phyloP scores from a whole-genome alignment of 2,113 vertebrate genomes.

The Salminus brasiliensis region DNA sequence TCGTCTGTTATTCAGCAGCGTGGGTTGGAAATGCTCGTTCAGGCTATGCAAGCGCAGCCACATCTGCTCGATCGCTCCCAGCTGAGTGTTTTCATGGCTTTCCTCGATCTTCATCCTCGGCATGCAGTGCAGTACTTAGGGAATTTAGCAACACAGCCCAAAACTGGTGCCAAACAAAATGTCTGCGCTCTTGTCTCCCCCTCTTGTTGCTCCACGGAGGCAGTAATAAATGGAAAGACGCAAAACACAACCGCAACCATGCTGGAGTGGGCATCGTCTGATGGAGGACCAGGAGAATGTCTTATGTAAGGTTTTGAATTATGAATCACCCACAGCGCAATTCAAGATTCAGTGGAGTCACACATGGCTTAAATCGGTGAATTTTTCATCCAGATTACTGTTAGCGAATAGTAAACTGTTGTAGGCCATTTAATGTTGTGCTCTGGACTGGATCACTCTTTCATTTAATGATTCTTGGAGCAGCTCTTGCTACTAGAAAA shows the following conservation, averaged over 20 bases:
- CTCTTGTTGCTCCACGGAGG: neutral
- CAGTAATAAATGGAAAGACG: neutral
- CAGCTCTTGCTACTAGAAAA: neutral
- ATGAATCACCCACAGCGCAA: neutral
- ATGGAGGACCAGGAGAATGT: neutral
- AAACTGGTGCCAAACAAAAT: slow-evolving; percentile 38
- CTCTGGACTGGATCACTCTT: neutral
- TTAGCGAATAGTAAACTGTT: neutral
- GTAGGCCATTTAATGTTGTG: neutral
- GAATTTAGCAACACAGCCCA: slow-evolving; percentile 28
- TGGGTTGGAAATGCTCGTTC: slow-evolving; percentile 37
- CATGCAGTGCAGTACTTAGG: slow-evolving; percentile 1
- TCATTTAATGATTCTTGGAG: neutral
- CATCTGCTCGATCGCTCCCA: slow-evolving; percentile 60
- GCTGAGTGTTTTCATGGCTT: slow-evolving; percentile 39
- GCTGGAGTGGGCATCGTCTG: neutral
- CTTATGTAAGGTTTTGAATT: neutral
- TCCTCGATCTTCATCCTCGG: slow-evolving; percentile 20
- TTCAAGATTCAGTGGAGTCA: neutral
- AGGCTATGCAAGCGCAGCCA: neutral
- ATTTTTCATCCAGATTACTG: neutral
- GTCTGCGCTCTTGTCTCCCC: neutral
- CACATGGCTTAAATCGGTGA: neutral
- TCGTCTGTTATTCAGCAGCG: slow-evolving; percentile 33
- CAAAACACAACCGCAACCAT: neutral